phyloP scores from a whole-genome alignment of 2,888 invertebrate genomes.

The Stegophylla sp. region DNA sequence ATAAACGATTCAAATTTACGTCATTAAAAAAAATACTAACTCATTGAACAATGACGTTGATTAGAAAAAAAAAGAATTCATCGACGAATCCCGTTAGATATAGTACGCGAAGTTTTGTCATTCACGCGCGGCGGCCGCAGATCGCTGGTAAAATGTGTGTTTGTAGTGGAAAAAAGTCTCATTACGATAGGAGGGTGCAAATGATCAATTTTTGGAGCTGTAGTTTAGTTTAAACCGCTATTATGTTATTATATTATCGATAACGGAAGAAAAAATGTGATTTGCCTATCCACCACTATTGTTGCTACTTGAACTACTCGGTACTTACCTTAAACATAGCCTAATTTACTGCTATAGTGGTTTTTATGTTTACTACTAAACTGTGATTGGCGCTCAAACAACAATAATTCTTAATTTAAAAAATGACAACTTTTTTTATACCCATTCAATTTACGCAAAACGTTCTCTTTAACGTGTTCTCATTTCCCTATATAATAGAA shows the following conservation, averaged over 20 bases:
- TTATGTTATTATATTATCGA: not conserved
- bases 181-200: not conserved
- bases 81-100: constrained; percentile 25
- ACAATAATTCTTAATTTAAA: constrained; percentile 12
- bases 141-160: not conserved
- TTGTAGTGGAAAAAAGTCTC: not conserved
- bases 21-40: not conserved
- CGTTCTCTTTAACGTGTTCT: not conserved
- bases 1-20: not conserved
- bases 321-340: not conserved
- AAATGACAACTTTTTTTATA: constrained; percentile 3
- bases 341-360: not conserved
- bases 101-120: not conserved
- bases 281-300: not conserved
- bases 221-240: not conserved
- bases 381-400: too few relatives aligned
- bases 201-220: not conserved
- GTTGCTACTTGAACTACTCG: not conserved
- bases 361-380: not conserved
- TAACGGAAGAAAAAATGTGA: not conserved
- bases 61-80: not conserved
- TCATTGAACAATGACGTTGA: not conserved
- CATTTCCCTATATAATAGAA: constrained; percentile 8
- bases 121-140: not conserved
- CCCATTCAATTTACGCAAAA: not conserved